phyloP scores from a whole-genome alignment of 1,140 invertebrate genomes.

The Teleogryllus occipitalis region DNA sequence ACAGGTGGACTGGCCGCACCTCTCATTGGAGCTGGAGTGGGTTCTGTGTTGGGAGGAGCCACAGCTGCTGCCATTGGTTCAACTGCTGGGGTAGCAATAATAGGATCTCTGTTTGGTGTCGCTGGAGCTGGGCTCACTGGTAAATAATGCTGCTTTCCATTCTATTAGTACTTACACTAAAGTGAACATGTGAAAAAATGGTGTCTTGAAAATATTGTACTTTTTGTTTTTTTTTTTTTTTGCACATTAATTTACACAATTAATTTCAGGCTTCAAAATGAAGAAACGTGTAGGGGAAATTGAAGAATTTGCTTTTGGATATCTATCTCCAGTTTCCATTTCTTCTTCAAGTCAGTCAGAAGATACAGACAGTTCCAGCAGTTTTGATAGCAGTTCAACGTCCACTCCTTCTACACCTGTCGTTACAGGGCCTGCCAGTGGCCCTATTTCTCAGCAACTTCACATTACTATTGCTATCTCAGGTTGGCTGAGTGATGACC shows the following conservation, averaged over 20 bases:
- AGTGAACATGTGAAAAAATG: background rate
- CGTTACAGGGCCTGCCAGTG: constrained; percentile 20
- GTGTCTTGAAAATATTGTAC: background rate
- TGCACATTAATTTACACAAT: constrained; percentile 18
- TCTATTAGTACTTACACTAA: background rate
- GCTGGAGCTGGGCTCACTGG: constrained; percentile 58
- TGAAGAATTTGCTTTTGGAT: constrained; percentile 61
- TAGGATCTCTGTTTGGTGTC: constrained; percentile 59
- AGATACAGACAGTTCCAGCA: constrained; percentile 22
- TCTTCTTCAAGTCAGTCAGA: background rate
- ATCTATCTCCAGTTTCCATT: constrained; percentile 33
- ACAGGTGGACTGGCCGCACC: constrained; percentile 60
- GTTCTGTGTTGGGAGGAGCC: constrained; percentile 44
- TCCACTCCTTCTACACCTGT: constrained; percentile 25
- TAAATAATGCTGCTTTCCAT: constrained; percentile 24
- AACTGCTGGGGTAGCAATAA: constrained; percentile 51
- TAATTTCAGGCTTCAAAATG: constrained; percentile 56
- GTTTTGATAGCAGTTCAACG: constrained; percentile 22
- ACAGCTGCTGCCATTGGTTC: constrained; percentile 50
- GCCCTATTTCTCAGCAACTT: constrained; percentile 36
- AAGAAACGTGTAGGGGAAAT: constrained; percentile 59
- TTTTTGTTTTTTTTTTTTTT: background rate
- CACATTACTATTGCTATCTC: constrained; percentile 59
- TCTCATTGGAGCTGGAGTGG: constrained; percentile 55
- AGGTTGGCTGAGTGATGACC: constrained; percentile 50